Evolutionary conservation across 2,888 invertebrate genomes (phyloP).

Genomic region (Tanypteryx hageni): DNA sequence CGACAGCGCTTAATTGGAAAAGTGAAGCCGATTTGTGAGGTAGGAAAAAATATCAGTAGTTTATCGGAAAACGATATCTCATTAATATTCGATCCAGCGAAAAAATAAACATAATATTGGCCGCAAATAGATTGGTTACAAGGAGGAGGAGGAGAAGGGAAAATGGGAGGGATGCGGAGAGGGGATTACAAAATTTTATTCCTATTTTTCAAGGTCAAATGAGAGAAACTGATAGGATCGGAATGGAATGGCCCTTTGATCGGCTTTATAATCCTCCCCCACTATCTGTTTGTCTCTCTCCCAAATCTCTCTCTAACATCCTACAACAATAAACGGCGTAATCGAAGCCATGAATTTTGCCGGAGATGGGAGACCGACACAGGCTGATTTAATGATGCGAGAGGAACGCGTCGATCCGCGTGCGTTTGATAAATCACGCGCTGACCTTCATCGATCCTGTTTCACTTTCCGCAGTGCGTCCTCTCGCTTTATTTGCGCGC

Average conservation of each 20-base stretch:
- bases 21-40: too few species aligned
- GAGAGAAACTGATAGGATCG: not conserved
- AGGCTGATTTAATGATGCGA: conserved; percentile 20
- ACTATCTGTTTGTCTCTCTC: not conserved
- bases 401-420: not conserved
- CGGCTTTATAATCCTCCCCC: conserved; percentile 3
- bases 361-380: conserved; percentile 25
- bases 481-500: not conserved
- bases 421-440: conserved; percentile 23
- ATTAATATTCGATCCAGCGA: not conserved
- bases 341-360: conserved; percentile 20
- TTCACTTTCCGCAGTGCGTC: conserved; percentile 22
- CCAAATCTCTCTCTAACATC: not conserved
- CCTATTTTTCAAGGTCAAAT: not conserved
- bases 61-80: not conserved
- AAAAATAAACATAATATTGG: not conserved
- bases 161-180: not conserved
- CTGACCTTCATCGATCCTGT: not conserved
- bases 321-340: conserved; percentile 28
- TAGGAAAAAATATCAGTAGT: not conserved
- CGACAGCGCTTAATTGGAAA: too few species aligned
- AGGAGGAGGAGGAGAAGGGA: not conserved
- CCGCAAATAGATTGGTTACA: not conserved
- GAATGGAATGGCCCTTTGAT: not conserved
- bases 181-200: not conserved